Evolutionary conservation across 2,888 invertebrate species (phyloP).

Genomic region (Cecidostiba fungosa): DNA sequence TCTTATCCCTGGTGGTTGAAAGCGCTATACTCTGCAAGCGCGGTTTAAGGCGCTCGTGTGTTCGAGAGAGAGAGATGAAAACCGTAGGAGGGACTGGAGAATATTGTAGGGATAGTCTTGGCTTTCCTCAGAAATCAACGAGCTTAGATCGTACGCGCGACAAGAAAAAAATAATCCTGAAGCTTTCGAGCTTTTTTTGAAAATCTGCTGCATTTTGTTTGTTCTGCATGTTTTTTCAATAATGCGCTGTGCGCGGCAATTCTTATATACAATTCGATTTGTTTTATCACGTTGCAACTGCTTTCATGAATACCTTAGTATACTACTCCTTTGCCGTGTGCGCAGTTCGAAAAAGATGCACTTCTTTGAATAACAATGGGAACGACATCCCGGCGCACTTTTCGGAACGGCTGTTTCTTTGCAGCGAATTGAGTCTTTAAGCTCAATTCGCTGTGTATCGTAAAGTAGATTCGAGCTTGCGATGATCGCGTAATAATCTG

Average conservation of each 20-base stretch:
- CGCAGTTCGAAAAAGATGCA: neutral
- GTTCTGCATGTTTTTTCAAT: neutral
- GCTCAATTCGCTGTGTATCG: neutral
- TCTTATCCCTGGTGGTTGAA: slow-evolving; percentile 27
- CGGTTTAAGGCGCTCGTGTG: neutral
- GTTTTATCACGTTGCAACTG: neutral
- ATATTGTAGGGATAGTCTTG: neutral
- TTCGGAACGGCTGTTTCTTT: neutral
- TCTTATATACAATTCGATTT: neutral
- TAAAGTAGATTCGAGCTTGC: neutral
- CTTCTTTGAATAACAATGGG: neutral
- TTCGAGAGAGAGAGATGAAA: neutral
- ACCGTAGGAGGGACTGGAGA: neutral
- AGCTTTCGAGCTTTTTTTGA: neutral
- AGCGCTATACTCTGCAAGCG: neutral
- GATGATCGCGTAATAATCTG: neutral
- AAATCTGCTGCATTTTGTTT: neutral
- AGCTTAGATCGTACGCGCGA: neutral
- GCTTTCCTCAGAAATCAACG: neutral
- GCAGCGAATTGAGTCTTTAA: neutral
- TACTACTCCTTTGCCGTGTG: neutral
- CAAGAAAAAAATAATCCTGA: neutral
- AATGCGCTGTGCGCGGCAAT: neutral
- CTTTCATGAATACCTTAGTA: neutral
- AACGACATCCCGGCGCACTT: neutral